phyloP scores from a whole-genome alignment of 2,113 vertebrate genomes.

The Riparia riparia region DNA sequence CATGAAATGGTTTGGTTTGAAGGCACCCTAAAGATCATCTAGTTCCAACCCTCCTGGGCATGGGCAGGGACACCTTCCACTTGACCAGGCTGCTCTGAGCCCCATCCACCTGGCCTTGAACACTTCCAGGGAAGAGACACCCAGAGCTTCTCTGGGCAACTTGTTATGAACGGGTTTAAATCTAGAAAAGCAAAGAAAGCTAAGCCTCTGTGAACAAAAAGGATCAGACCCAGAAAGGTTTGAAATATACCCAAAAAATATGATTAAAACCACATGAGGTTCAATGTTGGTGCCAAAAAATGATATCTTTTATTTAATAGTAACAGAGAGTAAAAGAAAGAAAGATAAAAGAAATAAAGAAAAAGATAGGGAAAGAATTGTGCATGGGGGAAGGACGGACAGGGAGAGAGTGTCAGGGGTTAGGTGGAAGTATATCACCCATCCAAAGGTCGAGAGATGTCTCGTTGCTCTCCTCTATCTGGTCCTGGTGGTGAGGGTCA shows the following conservation, averaged over 20 bases:
- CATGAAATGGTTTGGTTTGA: background rate
- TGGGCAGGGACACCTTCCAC: background rate
- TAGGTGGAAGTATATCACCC: background rate
- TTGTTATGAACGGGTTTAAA: background rate
- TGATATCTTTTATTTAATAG: background rate
- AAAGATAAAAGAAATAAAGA: background rate
- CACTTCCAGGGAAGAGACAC: background rate
- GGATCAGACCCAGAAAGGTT: background rate
- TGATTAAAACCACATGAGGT: background rate
- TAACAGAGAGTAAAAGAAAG: background rate
- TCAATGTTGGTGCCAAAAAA: background rate
- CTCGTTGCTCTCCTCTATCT: background rate
- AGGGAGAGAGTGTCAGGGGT: background rate
- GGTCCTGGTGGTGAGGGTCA: background rate
- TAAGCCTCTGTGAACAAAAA: background rate
- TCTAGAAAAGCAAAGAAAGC: background rate
- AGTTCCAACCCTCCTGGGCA: background rate
- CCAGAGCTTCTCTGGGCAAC: background rate
- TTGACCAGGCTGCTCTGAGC: accelerated
- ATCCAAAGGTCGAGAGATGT: accelerated
- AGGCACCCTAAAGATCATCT: background rate
- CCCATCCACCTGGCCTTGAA: background rate
- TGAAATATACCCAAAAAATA: background rate
- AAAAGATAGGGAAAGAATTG: background rate
- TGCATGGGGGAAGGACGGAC: accelerated